These are phyloP conservation scores for Aulostomus chinensis DNA, from an alignment of 2,797 vertebrate genomes.

Conservation along the genomic window DNA sequence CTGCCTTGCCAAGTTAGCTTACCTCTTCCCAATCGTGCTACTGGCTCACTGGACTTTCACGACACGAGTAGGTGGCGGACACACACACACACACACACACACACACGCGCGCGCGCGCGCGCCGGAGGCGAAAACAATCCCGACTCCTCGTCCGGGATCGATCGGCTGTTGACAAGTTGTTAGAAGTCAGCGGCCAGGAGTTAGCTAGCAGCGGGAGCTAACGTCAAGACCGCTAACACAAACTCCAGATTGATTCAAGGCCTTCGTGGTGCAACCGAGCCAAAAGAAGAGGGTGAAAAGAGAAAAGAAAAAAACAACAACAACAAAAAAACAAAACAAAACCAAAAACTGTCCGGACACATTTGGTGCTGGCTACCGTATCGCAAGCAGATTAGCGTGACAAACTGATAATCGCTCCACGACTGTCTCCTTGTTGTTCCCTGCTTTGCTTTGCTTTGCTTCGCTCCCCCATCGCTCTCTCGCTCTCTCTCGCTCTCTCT, in stretches of 20 bases:
- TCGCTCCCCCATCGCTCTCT: conserved; percentile 9
- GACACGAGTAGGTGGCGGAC: neutral
- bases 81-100: too few relatives aligned
- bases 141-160: conserved; percentile 39
- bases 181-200: conserved; percentile 48
- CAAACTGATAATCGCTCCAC: conserved; percentile 42
- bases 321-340: neutral
- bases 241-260: conserved; percentile 43
- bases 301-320: too few relatives aligned
- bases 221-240: conserved; percentile 49
- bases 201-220: conserved; percentile 63
- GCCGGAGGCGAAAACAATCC: neutral
- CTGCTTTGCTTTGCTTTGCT: conserved; percentile 35
- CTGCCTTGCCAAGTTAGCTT: conserved; percentile 42
- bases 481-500: too few relatives aligned
- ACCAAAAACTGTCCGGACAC: neutral
- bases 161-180: conserved; percentile 73
- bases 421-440: conserved; percentile 35
- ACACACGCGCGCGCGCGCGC: too few relatives aligned
- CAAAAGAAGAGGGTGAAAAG: neutral
- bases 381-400: conserved; percentile 29
- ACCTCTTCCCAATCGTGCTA: conserved; percentile 59
- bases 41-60: conserved; percentile 16
- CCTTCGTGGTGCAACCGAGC: neutral
- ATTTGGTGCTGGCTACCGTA: conserved; percentile 10